Evolutionary conservation across 2,888 invertebrate species (phyloP), one percentile per base, ranked within the genome.

Genomic region (Hedychridium roseum): DNA sequence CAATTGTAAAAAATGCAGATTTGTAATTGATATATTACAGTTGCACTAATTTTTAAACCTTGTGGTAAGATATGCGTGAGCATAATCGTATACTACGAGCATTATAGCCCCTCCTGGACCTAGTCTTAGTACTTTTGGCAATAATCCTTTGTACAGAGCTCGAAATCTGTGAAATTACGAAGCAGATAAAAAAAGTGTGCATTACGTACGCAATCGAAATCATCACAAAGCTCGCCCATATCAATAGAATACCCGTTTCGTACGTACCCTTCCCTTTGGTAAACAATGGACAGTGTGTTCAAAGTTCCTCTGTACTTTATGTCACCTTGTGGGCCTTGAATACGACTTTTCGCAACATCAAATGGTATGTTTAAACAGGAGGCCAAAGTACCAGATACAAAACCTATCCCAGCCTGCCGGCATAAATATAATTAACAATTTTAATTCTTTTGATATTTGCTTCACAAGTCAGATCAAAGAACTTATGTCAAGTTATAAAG

Each of bases 71-170:
- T 84, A 91, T 42, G 87, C 82, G 74, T 92, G 92, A 48, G 90
- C 87, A 68, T 92, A 88, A 72, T 97, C 97, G 69, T 93, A 96
- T 6, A 94, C 92, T 4, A 97, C 86, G 58, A 97, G 81, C 94
- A 97, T 94, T 45, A 97, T 94, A 1, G 95, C 97, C 14, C 96
- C 97, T 35, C 95, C 95, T 1, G 97, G 97, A 16, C 96, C 97
- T 45, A 97, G 80, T 54, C 97, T 84, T 75, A 97, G 83, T 0
- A 97, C 86, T 81, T 97, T 97, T 3, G 97, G 96, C 39, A 94
- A 72, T 7, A 96, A 81, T 14, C 96, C 97, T 82, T 96, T 96
- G 80, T 96, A 97, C 2, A 97, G 82, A 0, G 96, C 95, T 41
- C 84, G 82, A 74, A 90, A 90, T 54, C 93, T 92, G 82, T 56